Percentiles rank a stretch among this genome's conserved stretches.
Conservation (phyloP, 2,113 vertebrate species). For the Chelonoidis abingdonii region DNA sequence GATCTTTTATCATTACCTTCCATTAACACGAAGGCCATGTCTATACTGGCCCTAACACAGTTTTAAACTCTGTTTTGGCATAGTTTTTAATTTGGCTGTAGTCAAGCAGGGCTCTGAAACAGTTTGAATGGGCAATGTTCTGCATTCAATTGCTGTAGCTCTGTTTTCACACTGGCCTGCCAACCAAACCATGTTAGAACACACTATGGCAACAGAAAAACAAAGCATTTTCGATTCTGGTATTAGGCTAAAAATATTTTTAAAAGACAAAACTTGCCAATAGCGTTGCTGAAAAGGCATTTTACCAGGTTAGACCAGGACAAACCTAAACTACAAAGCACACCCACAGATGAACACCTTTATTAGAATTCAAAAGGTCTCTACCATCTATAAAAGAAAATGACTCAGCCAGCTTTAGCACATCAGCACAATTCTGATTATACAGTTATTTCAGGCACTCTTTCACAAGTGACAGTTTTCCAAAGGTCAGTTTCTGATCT, state of each 20-base stretch:
- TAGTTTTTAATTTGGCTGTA: neutral
- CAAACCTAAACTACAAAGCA: neutral
- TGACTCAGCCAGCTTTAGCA: neutral
- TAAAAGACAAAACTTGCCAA: neutral
- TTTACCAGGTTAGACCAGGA: neutral
- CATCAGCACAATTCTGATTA: neutral
- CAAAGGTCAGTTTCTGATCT: neutral
- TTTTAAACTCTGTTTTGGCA: no score
- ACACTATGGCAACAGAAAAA: neutral
- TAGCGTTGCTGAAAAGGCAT: neutral
- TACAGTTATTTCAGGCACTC: neutral
- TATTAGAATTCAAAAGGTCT: constrained; percentile 4
- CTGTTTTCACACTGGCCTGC: neutral
- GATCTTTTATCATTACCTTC: neutral
- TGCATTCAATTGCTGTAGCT: neutral
- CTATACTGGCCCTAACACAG: neutral
- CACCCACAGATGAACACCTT: neutral
- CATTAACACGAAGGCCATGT: neutral
- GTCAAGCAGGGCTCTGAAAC: neutral
- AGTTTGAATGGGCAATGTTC: neutral
- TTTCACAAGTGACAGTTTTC: neutral
- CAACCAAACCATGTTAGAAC: neutral
- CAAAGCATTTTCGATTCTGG: neutral
- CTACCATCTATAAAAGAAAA: neutral
- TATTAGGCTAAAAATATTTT: neutral